Base-by-base conservation (phyloP, 1,140 invertebrate species). In the Euwallacea similis region DNA sequence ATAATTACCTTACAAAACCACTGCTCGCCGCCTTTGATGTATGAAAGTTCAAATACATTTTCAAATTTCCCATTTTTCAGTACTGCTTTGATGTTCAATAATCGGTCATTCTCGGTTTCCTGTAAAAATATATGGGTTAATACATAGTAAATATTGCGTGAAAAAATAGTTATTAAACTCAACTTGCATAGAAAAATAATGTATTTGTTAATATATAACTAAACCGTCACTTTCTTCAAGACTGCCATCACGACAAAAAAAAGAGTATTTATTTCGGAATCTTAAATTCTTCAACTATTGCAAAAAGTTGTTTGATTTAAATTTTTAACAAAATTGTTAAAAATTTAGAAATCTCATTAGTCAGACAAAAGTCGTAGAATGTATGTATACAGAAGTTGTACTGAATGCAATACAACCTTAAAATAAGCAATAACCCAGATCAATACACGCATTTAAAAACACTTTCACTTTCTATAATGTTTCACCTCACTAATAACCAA, bases 41-140 rank as follows among this genome's bases (percentile, higher is more conserved):
- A 79, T 9, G 67, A 75, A 16, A 78, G 73, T 61, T 80, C 78
- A 58, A 81, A 81, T 7, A 81, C 73, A 55, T 78, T 80, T 7
- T 75, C 76, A 60, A 73, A 77, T 43, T 73, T 65, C 53, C 79
- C 78, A 70, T 76, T 79, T 61, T 76, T 76, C n/a, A 80, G 55
- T 9, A 75, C 64, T 7, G 76, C 75, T 62, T 78, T 79, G n/a
- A 76, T 58, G 6, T 71, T 72, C 2, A 81, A 72, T n/a, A 80
- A 66, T 7, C 79, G 75, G 43, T 81, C 76, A 7, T 76, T 71
- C 68, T 80, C 79, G 15, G 67, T 76, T 59, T 77, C 78, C 80
- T 81, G 69, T 10, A 71, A 76, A 11, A 64, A 60, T 42, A 74
- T 21, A 44, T 58, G 6, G 8, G 43, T 65, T 64, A 67, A 50